Base-by-base conservation (phyloP, 2,888 invertebrate species). In the Lypha dubia region DNA sequence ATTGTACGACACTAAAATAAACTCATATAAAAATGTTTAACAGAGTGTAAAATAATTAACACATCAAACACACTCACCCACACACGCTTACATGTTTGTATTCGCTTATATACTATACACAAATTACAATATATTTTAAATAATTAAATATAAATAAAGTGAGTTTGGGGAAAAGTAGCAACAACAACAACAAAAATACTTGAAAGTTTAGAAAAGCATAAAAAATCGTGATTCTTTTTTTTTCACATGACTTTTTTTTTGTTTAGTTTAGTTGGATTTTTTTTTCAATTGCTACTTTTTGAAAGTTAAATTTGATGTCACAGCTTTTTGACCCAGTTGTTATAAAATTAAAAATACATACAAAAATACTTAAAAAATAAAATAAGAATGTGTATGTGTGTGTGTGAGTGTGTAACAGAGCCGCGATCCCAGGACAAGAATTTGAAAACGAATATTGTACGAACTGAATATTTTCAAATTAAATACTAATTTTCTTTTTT, bases 11-110 rank as follows among this genome's bases (percentile, higher is more conserved):
- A 71, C 44, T 56, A 44, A 46, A 51, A 62, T 20, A 3, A 56
- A 17, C 71, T 56, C 44, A 20, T 35, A 56, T 58, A 24, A 49
- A 71, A 79, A 35, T 79, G 79, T 71, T 79, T 58, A 79, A 79
- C 71, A 71, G 56, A 24, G 71, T 73, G 71, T 65, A 73, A 79
- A 79, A 65, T 79, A 79, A 79, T 79, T 58, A 79, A 79, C 79
- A 79, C 71, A 71, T 79, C n/a, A 9, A 49, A 22, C 13, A 35
- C 41, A 32, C 28, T 65, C 41, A 24, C 51, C 49, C 63, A 22
- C 41, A 62, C 28, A 4, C 60, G n/a, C 62, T 44, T 6, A 58
- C 32, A 56, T n/a, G 6, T 28, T n/a, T n/a, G n/a, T 9, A 13
- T 5, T 17, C 7, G 20, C 38, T 9, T 17, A 24, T n/a, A 3